Conservation (phyloP, 2,113 vertebrate species). For the Dicerorhinus sumatrensis region DNA sequence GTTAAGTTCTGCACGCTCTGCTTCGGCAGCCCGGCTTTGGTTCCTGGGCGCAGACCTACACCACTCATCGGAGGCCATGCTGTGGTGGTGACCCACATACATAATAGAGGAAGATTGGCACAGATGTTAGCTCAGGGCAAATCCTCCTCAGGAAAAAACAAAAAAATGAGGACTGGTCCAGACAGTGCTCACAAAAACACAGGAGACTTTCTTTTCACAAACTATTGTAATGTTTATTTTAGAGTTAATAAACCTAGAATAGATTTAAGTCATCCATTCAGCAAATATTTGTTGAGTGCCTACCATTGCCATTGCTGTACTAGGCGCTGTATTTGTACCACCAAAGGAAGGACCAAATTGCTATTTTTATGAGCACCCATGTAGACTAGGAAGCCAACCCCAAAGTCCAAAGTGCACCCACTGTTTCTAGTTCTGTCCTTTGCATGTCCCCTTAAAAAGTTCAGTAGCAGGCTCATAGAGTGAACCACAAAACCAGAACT, state of each 20-base stretch:
- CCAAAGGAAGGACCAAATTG: slow-evolving; percentile 17
- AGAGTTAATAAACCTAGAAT: not conserved
- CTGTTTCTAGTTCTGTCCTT: not conserved
- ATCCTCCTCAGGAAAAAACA: not conserved
- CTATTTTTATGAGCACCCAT: not conserved
- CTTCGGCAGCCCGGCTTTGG: too few relatives aligned
- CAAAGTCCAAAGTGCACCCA: not conserved
- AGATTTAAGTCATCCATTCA: not conserved
- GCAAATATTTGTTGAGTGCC: not conserved
- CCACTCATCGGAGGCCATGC: too few relatives aligned
- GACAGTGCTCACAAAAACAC: not conserved
- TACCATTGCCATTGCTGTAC: not conserved
- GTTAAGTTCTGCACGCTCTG: too few relatives aligned
- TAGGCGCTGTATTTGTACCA: not conserved
- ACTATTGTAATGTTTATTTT: not conserved
- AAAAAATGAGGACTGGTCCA: not conserved
- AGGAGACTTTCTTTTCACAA: not conserved
- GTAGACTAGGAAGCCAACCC: not conserved
- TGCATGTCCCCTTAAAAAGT: not conserved
- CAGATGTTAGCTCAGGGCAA: too few relatives aligned
- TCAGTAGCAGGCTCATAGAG: not conserved
- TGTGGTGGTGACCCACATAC: too few relatives aligned
- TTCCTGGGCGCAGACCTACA: too few relatives aligned
- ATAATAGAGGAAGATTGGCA: too few relatives aligned
- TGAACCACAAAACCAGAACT: not conserved